Conservation (phyloP, 2,888 invertebrate genomes). For the Synergus japonicus region DNA sequence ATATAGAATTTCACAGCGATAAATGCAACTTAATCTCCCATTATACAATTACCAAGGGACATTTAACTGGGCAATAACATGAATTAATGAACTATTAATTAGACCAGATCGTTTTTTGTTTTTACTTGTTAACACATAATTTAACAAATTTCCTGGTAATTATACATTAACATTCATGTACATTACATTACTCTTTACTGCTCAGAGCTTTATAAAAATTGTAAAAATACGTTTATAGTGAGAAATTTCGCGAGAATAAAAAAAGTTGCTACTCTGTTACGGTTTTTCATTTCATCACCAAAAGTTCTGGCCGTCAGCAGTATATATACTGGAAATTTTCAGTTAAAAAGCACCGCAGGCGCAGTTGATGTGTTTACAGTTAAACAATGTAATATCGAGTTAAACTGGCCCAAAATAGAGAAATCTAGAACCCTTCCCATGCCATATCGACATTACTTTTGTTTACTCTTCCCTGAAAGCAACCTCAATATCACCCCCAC, state of each 20-base stretch:
- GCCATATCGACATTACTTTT: constrained; percentile 1
- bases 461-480: not conserved
- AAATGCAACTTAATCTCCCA: too few species aligned
- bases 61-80: too few species aligned
- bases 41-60: too few species aligned
- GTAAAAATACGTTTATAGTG: not conserved
- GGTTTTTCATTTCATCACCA: not conserved
- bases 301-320: not conserved
- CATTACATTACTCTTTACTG: not conserved
- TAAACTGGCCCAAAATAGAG: not conserved
- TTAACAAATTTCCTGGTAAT: too few species aligned
- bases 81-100: too few species aligned
- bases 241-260: not conserved
- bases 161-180: not conserved
- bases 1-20: too few species aligned
- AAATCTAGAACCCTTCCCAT: not conserved
- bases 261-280: not conserved
- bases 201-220: not conserved
- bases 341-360: not conserved
- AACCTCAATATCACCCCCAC: not conserved
- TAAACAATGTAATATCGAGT: constrained; percentile 23
- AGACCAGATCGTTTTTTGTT: too few species aligned
- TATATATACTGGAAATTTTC: constrained; percentile 1
- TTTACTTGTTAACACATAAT: too few species aligned
- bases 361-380: constrained; percentile 18